Percentiles rank a stretch among this genome's conserved stretches.
phyloP scores from a whole-genome alignment of 2,888 invertebrate genomes.

The Perithous albicinctus region DNA sequence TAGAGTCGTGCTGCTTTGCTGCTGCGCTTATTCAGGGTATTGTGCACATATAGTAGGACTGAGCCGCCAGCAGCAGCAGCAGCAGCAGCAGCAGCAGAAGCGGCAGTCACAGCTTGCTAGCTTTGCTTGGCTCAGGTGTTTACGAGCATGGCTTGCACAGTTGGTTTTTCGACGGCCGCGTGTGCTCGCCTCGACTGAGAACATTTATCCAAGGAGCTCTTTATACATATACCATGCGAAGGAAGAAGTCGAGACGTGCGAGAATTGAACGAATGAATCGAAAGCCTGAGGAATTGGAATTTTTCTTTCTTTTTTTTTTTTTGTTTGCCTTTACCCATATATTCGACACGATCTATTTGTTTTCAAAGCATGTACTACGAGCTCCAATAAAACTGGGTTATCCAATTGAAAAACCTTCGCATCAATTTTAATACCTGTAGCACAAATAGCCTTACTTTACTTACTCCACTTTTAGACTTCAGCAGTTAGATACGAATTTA shows the following conservation, averaged over 20 bases:
- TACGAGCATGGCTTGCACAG: constrained; percentile 52
- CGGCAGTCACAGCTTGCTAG: constrained; percentile 30
- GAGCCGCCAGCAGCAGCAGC: constrained; percentile 8
- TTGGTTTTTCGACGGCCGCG: constrained; percentile 44
- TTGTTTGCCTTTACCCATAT: background rate
- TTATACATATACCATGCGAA: no score
- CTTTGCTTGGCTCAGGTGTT: constrained; percentile 65
- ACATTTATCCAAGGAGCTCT: background rate
- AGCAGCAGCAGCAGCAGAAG: constrained; percentile 34
- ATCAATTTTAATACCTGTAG: background rate
- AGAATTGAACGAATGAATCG: background rate
- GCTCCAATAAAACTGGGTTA: background rate
- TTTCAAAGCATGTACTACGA: background rate
- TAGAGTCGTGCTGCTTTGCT: constrained; percentile 67
- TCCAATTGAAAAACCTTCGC: background rate
- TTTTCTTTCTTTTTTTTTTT: background rate
- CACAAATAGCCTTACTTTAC: no score
- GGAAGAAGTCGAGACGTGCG: background rate
- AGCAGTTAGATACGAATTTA: no score
- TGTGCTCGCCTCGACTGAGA: background rate
- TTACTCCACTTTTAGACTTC: no score
- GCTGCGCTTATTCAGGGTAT: constrained; percentile 59
- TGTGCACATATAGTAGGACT: constrained; percentile 4
- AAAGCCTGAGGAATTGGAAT: background rate
- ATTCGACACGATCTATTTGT: background rate